Conservation (phyloP, 2,888 invertebrate genomes). For the Cosmia trapezina region DNA sequence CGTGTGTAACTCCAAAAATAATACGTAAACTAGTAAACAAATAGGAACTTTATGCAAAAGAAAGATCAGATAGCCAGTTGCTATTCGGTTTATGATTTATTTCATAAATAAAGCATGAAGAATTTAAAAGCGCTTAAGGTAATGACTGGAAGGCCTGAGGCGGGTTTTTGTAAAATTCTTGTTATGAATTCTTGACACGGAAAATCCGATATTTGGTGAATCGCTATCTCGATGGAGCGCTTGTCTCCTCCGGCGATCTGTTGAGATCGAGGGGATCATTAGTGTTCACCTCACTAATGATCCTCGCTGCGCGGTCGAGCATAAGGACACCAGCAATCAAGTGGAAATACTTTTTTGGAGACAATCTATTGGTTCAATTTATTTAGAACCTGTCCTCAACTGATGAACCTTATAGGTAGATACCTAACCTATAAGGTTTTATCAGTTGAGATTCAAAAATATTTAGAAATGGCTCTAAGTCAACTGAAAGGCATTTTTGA, state of each 20-base stretch:
- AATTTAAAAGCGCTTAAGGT: conserved; percentile 44
- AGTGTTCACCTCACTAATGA: conserved; percentile 86
- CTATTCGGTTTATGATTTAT: conserved; percentile 24
- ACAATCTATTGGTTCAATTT: conserved; percentile 62
- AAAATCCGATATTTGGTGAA: conserved; percentile 73
- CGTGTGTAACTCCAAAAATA: background rate
- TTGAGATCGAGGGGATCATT: conserved; percentile 84
- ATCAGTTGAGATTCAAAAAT: background rate
- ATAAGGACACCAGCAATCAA: conserved; percentile 67
- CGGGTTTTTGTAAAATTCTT: conserved; percentile 59
- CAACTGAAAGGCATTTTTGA: background rate
- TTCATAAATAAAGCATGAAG: conserved; percentile 31
- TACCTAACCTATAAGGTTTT: background rate
- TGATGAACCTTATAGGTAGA: background rate
- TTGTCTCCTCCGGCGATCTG: conserved; percentile 77
- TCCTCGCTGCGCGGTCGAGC: conserved; percentile 68
- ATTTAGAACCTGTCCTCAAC: conserved; percentile 22
- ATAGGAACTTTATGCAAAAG: background rate
- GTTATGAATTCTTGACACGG: conserved; percentile 65
- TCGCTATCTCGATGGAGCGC: conserved; percentile 69
- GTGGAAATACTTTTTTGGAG: conserved; percentile 64
- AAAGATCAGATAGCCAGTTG: background rate
- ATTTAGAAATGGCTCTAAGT: background rate
- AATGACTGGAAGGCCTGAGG: conserved; percentile 46
- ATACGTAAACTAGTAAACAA: conserved; percentile 8